phyloP scores from a whole-genome alignment of 2,113 vertebrate genomes.

The Rostratula benghalensis region DNA sequence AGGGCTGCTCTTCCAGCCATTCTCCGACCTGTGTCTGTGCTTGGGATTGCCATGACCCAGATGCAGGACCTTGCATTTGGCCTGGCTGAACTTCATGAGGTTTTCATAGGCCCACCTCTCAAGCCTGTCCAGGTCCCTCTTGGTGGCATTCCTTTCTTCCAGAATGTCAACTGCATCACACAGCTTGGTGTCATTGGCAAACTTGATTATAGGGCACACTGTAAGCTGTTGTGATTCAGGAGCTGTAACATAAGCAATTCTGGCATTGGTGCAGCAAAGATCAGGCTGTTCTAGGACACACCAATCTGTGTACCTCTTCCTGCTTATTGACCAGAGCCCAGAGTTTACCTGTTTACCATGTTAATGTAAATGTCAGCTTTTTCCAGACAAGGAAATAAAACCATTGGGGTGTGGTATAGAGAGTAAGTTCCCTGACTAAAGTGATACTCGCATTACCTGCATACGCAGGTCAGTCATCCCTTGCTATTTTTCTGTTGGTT shows the following conservation, averaged over 20 bases:
- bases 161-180: no score
- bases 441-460: background rate
- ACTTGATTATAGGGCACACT: no score
- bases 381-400: conserved; percentile 17
- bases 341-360: background rate
- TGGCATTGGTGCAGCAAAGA: background rate
- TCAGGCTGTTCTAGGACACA: background rate
- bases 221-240: background rate
- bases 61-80: no score
- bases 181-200: no score
- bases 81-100: no score
- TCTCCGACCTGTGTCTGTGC: no score
- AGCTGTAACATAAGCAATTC: background rate
- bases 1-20: no score
- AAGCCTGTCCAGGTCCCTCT: no score
- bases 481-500: background rate
- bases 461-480: no score
- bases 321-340: background rate
- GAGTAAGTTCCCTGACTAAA: background rate
- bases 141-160: no score
- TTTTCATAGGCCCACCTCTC: no score
- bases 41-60: no score
- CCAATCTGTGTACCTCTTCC: fast-evolving
- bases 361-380: background rate
- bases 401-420: background rate